phyloP scores from a whole-genome alignment of 2,113 vertebrate species.

The Ariopsis seemanni region DNA sequence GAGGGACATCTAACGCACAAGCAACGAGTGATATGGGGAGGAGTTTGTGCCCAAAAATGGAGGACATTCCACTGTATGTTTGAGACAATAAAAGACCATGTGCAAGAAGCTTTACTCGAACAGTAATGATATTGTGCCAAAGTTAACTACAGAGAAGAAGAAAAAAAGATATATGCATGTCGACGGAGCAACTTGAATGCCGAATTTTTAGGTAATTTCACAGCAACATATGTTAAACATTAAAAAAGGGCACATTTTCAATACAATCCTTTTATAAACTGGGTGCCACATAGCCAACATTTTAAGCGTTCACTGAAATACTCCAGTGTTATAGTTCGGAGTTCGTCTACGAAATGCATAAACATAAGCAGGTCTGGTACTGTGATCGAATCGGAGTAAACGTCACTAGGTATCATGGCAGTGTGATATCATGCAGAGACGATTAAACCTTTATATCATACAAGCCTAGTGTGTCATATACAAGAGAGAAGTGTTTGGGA shows the following conservation, averaged over 20 bases:
- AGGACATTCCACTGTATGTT: slow-evolving; percentile 6
- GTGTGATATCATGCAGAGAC: neutral
- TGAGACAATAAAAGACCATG: slow-evolving; percentile 28
- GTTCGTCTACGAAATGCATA: neutral
- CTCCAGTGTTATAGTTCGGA: neutral
- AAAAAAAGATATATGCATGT: slow-evolving; percentile 22
- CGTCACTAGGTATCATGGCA: neutral
- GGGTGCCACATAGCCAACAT: neutral
- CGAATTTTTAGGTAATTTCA: neutral
- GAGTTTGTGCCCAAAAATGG: slow-evolving; percentile 28
- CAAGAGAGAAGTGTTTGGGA: slow-evolving; percentile 68
- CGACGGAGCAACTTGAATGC: neutral
- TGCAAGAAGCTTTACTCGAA: slow-evolving; percentile 26
- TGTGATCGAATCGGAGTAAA: neutral
- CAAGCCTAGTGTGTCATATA: neutral
- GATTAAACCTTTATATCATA: too few species aligned
- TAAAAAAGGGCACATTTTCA: neutral
- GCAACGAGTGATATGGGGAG: slow-evolving; percentile 11
- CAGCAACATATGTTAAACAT: neutral
- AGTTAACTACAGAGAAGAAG: slow-evolving; percentile 20
- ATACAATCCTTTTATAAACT: neutral
- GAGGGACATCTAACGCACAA: slow-evolving; percentile 21
- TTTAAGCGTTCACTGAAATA: neutral
- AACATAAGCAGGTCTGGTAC: neutral
- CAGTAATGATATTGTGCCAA: neutral